phyloP scores from a whole-genome alignment of 2,888 invertebrate species.

The Nemoura dubitans region DNA sequence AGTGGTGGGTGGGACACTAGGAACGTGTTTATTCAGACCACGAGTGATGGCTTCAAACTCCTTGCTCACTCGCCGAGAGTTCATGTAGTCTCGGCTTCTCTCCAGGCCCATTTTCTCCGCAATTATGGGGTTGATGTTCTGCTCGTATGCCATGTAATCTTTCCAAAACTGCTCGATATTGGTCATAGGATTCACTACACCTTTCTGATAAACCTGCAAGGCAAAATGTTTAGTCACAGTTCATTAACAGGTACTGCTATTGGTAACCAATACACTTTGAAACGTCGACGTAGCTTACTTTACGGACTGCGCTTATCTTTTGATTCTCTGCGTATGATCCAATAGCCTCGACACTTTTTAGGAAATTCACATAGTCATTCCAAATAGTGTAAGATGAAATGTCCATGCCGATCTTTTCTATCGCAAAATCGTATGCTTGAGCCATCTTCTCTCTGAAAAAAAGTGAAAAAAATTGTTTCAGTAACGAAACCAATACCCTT shows the following conservation, averaged over 20 bases:
- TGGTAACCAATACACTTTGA: neutral
- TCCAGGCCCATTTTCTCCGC: constrained; percentile 99
- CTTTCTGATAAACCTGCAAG: constrained; percentile 87
- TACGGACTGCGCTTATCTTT: constrained; percentile 96
- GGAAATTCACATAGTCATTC: constrained; percentile 96
- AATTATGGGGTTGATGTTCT: constrained; percentile 86
- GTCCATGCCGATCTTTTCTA: constrained; percentile 99
- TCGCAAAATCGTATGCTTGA: constrained; percentile 98
- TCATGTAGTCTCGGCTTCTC: constrained; percentile 96
- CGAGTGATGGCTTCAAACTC: constrained; percentile 95
- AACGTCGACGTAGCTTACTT: constrained; percentile 67
- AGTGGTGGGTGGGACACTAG: constrained; percentile 94
- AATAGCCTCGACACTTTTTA: constrained; percentile 95
- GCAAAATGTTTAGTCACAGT: neutral
- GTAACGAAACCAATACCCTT: constrained; percentile 39
- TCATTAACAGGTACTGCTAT: no score
- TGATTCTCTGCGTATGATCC: constrained; percentile 99
- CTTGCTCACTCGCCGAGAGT: constrained; percentile 94
- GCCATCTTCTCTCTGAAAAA: constrained; percentile 99
- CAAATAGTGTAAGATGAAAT: constrained; percentile 96
- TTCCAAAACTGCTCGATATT: constrained; percentile 97
- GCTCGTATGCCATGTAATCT: constrained; percentile 97
- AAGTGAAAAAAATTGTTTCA: no score
- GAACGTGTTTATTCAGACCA: constrained; percentile 93
- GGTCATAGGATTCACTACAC: constrained; percentile 95